Evolutionary conservation across 2,797 vertebrate species (phyloP), one percentile per base, ranked within the genome.

Genomic region (Cyprinodon diabolis): DNA sequence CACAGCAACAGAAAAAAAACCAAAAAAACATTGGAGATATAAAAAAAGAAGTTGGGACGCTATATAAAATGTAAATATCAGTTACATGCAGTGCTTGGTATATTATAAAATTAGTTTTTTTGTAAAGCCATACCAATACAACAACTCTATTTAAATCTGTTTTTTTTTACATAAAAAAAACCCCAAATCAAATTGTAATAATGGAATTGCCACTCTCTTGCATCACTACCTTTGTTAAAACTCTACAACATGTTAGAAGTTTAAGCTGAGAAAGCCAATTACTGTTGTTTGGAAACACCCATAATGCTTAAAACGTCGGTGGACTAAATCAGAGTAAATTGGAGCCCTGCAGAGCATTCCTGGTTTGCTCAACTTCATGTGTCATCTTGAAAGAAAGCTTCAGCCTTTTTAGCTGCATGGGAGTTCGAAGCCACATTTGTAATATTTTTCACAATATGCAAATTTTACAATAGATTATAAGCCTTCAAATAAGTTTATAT

Each of bases 1-100:
- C 48, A 78, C 67, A 74, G 45, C 23, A 25, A 13, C 66, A 68
- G 76, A 80, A 77, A 30, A 30, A 30, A 30, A 30, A 25, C 25
- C 1, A 37, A 10, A 14, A 2, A 69, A 55, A 40, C 21, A 1
- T 51, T 6, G 76, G 67, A 35, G 60, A 71, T 47, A 14, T 49
- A 19, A 45, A 69, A 6, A 35, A 70, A 66, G 56, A n/a, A 45
- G 43, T n/a, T 66, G 17, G 49, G 51, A 45, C 6, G 9, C n/a
- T 30, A 51, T 37, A 21, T 40, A 40, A 72, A 72, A 52, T 23
- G 14, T 40, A 51, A 13, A 68, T 14, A 25, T n/a, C 13, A 10
- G 8, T n/a, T n/a, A 12, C 45, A 56, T 68, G 66, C 14, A 51
- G 25, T 17, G 4, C 66, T 52, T 74, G 6, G 17, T 49, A 25